phyloP scores from a whole-genome alignment of 2,888 invertebrate genomes.

The Schizotus pectinicornis region DNA sequence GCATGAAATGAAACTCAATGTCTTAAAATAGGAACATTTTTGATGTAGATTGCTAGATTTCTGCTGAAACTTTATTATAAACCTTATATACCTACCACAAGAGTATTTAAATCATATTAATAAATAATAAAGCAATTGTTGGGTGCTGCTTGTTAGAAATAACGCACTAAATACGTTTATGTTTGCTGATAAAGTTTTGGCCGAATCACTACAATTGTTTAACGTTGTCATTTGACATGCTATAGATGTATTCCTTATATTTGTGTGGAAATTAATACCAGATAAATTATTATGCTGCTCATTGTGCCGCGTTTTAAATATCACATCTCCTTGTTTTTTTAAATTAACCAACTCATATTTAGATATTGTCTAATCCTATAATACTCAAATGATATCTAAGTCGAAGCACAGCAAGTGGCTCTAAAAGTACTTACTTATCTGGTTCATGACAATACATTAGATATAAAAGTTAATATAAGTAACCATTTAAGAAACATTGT shows the following conservation, averaged over 20 bases:
- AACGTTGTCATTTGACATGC: constrained; percentile 54
- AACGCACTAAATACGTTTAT: constrained; percentile 30
- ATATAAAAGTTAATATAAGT: constrained; percentile 54
- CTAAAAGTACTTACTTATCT: constrained; percentile 45
- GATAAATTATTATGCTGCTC: constrained; percentile 41
- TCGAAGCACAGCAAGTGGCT: constrained; percentile 33
- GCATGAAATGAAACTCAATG: constrained; percentile 37
- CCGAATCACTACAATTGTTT: constrained; percentile 48
- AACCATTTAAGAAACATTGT: constrained; percentile 53
- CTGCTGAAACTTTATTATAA: constrained; percentile 48
- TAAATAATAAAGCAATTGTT: constrained; percentile 1
- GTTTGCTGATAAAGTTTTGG: constrained; percentile 44
- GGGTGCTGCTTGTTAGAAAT: constrained; percentile 35
- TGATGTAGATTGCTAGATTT: constrained; percentile 48
- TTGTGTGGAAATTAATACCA: constrained; percentile 52
- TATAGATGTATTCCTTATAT: constrained; percentile 55
- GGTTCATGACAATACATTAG: constrained; percentile 61
- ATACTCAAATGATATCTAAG: constrained; percentile 33
- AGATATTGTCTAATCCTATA: constrained; percentile 10
- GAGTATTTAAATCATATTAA: constrained; percentile 17
- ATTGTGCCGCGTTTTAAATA: constrained; percentile 34
- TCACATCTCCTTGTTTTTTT: constrained; percentile 19
- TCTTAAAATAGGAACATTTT: constrained; percentile 42
- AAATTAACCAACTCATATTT: constrained; percentile 23
- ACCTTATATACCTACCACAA: constrained; percentile 13